phyloP scores from a whole-genome alignment of 2,888 invertebrate species.

The Agelastica alni region DNA sequence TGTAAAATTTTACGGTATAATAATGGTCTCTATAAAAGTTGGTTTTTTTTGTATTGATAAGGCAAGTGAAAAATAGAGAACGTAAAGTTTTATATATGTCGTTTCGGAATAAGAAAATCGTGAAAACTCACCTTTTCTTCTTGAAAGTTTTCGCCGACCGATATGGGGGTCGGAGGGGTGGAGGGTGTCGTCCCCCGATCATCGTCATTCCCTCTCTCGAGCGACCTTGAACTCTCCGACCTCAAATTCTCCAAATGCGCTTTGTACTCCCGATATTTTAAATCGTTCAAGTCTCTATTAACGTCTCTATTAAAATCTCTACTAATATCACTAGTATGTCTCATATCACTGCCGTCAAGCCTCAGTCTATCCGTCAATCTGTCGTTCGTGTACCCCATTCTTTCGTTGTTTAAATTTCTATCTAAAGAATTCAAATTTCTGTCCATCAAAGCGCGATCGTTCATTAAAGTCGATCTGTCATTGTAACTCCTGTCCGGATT shows the following conservation, averaged over 20 bases:
- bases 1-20: too few species aligned
- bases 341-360: slow-evolving; percentile 38
- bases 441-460: slow-evolving; percentile 47
- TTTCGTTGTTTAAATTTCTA: slow-evolving; percentile 39
- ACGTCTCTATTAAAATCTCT: slow-evolving; percentile 25
- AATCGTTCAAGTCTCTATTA: slow-evolving; percentile 47
- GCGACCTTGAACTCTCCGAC: slow-evolving; percentile 48
- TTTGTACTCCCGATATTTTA: slow-evolving; percentile 57
- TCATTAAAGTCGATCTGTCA: slow-evolving; percentile 29
- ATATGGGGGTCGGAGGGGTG: slow-evolving; percentile 58
- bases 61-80: not conserved
- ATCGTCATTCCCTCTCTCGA: slow-evolving; percentile 41
- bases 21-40: too few species aligned
- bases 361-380: slow-evolving; percentile 35
- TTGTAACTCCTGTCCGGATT: slow-evolving; percentile 35
- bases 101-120: slow-evolving; percentile 1
- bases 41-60: too few species aligned
- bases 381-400: slow-evolving; percentile 32
- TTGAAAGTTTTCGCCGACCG: slow-evolving; percentile 56
- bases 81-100: too few species aligned
- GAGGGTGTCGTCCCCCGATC: slow-evolving; percentile 53
- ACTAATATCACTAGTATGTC: slow-evolving; percentile 36
- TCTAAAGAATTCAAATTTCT: slow-evolving; percentile 46
- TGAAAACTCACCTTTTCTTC: slow-evolving; percentile 54
- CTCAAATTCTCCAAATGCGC: slow-evolving; percentile 55